Base-by-base conservation (phyloP, 2,113 vertebrate genomes). In the Prionailurus viverrinus region DNA sequence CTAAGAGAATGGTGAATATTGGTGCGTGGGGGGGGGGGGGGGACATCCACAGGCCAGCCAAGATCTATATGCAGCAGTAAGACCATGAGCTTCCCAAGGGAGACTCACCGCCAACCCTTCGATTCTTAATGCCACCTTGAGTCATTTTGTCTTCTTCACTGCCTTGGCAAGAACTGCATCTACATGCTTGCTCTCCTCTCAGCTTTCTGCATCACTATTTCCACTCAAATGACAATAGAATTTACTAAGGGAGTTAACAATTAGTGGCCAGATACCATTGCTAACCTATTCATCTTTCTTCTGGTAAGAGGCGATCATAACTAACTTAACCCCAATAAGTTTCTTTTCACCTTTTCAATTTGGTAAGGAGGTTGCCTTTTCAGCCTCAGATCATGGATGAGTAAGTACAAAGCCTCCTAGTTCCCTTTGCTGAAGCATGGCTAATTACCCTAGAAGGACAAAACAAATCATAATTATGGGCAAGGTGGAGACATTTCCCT, bases 401-500 rank as follows among this genome's bases (percentile, higher is more conserved):
- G 4, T 79, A 93, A 95, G 68, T 68, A 95, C 25, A n/a, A 80
- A 95, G 41, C n/a, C 45, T 92, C 33, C 41, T 87, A 92, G 23
- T 33, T 97, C 63, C 92, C 74, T 87, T 93, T 79, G 68, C 61
- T 95, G 69, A 97, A 79, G 45, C 91, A 97, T 89, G 65, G 85
- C 89, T 97, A 98, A 97, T 95, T 98, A 96, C 19, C 45, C 61
- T 58, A 55, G 91, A 95, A 98, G 48, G 93, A 95, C 31, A 80
- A 96, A 95, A 89, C 85, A 98, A 97, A 96, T 92, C 79, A 97
- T 92, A 97, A 93, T 97, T 95, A 96, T 83, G 33, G 87, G 87
- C 63, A 96, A 79, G 79, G 68, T 85, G 41, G 95, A 93, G 93
- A 86, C 41, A 95, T 76, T 97, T 90, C 39, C 89, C 45, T 96